Evolutionary conservation across 2,888 invertebrate species (phyloP), one percentile per base, ranked within the genome.

Genomic region (Sepiola atlantica): DNA sequence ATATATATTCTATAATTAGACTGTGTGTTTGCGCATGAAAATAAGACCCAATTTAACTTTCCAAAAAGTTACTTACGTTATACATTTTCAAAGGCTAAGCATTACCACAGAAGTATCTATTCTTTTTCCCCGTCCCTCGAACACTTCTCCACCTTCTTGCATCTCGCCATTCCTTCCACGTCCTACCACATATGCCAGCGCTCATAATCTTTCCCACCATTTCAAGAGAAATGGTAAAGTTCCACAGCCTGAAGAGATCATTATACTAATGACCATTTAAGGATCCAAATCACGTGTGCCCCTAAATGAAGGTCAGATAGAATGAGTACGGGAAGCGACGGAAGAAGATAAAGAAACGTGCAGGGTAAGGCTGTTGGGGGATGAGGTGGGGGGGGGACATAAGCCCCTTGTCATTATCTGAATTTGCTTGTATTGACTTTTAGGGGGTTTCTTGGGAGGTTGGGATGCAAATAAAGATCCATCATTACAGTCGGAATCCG

Each of bases 171-270:
- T 8, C 8, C 45, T 45, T 45, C 45, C 45, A 8, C 45, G 8
- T 45, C 8, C 45, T 1, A 12, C n/a, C 77, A 77, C n/a, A 77
- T n/a, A 77, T n/a, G 8, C 77, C n/a, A n/a, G 10, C n/a, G 77
- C 77, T 77, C 77, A 77, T 77, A 77, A 77, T 77, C 77, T 77
- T 77, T n/a, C 77, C n/a, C 28, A 28, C n/a, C 12, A 45, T 45
- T n/a, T 77, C 77, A 77, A 77, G 77, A 77, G 77, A 77, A 77
- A n/a, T n/a, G 77, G n/a, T 77, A 77, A n/a, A 77, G 77, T 77
- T 77, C 77, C n/a, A 77, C 77, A 12, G 77, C 77, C 77, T 77
- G 77, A n/a, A 77, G 77, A 77, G 77, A 77, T 77, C 77, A 77
- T 77, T 77, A 77, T 77, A 77, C 77, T 77, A 77, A 77, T 77